phyloP scores from a whole-genome alignment of 1,140 invertebrate genomes.

The Stegodyphus mimosarum region DNA sequence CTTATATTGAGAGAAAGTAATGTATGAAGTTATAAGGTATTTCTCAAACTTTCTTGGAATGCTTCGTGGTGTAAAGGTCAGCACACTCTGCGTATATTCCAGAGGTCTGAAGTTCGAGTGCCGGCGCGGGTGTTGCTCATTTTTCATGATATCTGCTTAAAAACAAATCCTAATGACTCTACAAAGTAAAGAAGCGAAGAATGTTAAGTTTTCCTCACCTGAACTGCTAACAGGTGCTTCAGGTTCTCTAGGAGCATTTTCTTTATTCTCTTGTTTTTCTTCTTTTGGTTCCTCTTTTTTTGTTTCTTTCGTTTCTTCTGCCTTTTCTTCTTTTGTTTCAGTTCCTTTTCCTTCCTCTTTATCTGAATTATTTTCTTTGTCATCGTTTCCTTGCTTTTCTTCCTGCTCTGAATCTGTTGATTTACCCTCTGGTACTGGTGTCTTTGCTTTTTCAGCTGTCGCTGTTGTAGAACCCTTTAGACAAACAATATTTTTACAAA shows the following conservation, averaged over 20 bases:
- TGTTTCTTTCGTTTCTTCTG: not conserved
- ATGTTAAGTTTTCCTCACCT: not conserved
- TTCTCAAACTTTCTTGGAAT: too few species aligned
- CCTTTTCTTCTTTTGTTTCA: not conserved
- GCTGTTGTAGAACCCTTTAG: too few species aligned
- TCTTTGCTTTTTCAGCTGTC: too few species aligned
- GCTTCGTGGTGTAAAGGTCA: too few species aligned
- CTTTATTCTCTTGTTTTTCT: not conserved
- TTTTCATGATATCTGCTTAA: too few species aligned
- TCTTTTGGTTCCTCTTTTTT: slow-evolving; percentile 13
- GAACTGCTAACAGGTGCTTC: not conserved
- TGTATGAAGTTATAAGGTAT: too few species aligned
- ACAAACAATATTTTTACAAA: too few species aligned
- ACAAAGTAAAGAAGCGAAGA: not conserved
- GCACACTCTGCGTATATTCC: too few species aligned
- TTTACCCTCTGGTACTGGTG: not conserved
- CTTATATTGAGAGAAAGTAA: too few species aligned
- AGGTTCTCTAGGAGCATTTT: not conserved
- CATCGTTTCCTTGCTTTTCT: not conserved
- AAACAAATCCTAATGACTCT: too few species aligned
- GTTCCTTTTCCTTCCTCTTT: not conserved
- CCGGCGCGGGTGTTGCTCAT: too few species aligned
- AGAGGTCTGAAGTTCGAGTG: too few species aligned
- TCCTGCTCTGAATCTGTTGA: not conserved
- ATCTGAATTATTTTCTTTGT: not conserved